phyloP scores from a whole-genome alignment of 2,888 invertebrate species.

The Nudaria mundana region DNA sequence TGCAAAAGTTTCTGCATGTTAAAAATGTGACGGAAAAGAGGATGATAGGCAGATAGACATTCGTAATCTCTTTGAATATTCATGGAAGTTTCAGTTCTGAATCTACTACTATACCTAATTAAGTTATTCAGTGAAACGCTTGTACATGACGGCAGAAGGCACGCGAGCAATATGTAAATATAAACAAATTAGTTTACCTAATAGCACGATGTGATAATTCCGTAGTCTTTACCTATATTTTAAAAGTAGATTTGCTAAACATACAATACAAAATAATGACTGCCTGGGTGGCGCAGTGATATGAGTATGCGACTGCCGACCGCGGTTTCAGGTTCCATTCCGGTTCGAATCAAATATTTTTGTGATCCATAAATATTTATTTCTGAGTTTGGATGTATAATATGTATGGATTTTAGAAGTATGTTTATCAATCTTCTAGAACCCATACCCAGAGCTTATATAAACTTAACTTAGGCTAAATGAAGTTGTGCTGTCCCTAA shows the following conservation, averaged over 20 bases:
- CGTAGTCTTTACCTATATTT: slow-evolving; percentile 7
- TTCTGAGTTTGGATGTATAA: too few species aligned
- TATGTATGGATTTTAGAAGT: too few species aligned
- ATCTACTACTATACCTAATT: slow-evolving; percentile 19
- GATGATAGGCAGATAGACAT: slow-evolving; percentile 13
- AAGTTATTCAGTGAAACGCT: slow-evolving; percentile 22
- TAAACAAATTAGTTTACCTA: slow-evolving; percentile 40
- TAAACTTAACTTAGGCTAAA: too few species aligned
- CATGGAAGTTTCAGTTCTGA: slow-evolving; percentile 24
- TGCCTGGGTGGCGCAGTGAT: too few species aligned
- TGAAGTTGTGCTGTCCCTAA: too few species aligned
- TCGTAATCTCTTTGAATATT: slow-evolving; percentile 23
- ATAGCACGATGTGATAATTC: slow-evolving; percentile 35
- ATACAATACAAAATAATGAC: too few species aligned
- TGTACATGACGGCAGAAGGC: slow-evolving; percentile 23
- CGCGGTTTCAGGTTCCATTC: too few species aligned
- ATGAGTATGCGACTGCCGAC: too few species aligned
- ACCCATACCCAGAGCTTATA: too few species aligned
- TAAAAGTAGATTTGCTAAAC: slow-evolving; percentile 10
- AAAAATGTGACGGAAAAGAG: slow-evolving; percentile 10
- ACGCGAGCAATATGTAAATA: slow-evolving; percentile 39
- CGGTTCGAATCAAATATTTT: too few species aligned
- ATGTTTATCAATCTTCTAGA: too few species aligned
- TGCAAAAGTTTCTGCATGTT: slow-evolving; percentile 8
- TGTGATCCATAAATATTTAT: too few species aligned